phyloP scores from a whole-genome alignment of 2,888 invertebrate species.

The Plagodis pulveraria region DNA sequence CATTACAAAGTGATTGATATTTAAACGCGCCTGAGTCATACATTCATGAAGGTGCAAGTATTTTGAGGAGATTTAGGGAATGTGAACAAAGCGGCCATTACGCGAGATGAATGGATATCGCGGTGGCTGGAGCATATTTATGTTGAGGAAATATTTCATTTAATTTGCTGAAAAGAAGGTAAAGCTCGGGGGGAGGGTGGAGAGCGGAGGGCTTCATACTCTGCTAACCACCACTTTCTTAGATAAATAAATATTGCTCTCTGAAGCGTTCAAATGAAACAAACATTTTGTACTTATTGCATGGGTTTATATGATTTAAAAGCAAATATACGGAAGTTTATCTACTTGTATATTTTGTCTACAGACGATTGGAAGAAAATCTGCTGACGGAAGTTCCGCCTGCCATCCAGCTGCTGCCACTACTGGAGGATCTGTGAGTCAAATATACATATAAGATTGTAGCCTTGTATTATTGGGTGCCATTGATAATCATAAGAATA shows the following conservation, averaged over 20 bases:
- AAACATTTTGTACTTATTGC: not conserved
- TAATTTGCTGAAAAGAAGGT: constrained; percentile 2
- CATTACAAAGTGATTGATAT: constrained; percentile 1
- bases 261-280: not conserved
- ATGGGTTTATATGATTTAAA: not conserved
- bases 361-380: constrained; percentile 75
- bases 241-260: constrained; percentile 5
- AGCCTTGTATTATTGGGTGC: not conserved
- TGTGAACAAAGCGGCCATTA: constrained; percentile 13
- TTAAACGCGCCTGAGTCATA: constrained; percentile 1
- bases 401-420: constrained; percentile 89
- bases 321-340: not conserved
- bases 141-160: constrained; percentile 15
- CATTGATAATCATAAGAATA: too few species aligned
- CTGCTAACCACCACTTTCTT: constrained; percentile 3
- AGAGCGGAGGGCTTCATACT: not conserved
- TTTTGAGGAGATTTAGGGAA: constrained; percentile 14
- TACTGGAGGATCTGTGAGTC: constrained; percentile 95
- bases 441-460: not conserved
- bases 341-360: constrained; percentile 20
- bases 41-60: not conserved
- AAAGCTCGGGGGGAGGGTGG: not conserved
- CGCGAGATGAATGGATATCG: constrained; percentile 9
- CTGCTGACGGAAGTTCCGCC: constrained; percentile 88
- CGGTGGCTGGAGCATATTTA: constrained; percentile 6